phyloP scores from a whole-genome alignment of 2,888 invertebrate genomes.

The Synergus gifuensis region DNA sequence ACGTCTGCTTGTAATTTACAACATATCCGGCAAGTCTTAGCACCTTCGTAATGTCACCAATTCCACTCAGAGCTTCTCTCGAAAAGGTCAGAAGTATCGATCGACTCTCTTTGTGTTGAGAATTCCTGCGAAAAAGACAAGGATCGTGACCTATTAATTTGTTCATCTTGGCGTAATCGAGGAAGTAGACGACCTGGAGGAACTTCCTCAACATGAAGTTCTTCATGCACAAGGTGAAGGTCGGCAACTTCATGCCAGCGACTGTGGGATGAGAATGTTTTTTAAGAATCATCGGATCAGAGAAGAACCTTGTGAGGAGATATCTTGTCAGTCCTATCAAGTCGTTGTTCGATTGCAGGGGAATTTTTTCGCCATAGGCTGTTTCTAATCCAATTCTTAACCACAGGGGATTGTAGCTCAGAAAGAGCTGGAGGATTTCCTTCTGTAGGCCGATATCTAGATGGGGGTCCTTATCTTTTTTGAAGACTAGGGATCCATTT shows the following conservation, averaged over 20 bases:
- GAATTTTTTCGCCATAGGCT: constrained; percentile 88
- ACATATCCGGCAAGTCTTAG: constrained; percentile 87
- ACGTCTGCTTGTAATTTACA: constrained; percentile 89
- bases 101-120: constrained; percentile 87
- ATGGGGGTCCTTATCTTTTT: constrained; percentile 89
- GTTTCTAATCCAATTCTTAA: constrained; percentile 92
- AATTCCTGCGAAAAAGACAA: constrained; percentile 89
- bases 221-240: constrained; percentile 85
- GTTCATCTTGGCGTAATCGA: constrained; percentile 90
- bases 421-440: constrained; percentile 85
- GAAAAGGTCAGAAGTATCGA: constrained; percentile 89
- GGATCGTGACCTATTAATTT: constrained; percentile 93
- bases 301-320: constrained; percentile 87
- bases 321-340: constrained; percentile 88
- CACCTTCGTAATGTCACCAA: constrained; percentile 91
- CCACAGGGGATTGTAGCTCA: constrained; percentile 95
- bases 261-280: constrained; percentile 83
- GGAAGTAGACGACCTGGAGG: constrained; percentile 88
- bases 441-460: constrained; percentile 90
- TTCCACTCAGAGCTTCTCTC: constrained; percentile 86
- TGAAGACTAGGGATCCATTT: constrained; percentile 83
- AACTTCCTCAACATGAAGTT: constrained; percentile 92
- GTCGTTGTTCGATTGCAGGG: constrained; percentile 88
- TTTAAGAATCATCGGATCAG: constrained; percentile 84
- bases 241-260: constrained; percentile 80